These are phyloP conservation scores for Toxonevra muliebris DNA, from an alignment of 2,888 invertebrate species.

Conservation along the genomic window DNA sequence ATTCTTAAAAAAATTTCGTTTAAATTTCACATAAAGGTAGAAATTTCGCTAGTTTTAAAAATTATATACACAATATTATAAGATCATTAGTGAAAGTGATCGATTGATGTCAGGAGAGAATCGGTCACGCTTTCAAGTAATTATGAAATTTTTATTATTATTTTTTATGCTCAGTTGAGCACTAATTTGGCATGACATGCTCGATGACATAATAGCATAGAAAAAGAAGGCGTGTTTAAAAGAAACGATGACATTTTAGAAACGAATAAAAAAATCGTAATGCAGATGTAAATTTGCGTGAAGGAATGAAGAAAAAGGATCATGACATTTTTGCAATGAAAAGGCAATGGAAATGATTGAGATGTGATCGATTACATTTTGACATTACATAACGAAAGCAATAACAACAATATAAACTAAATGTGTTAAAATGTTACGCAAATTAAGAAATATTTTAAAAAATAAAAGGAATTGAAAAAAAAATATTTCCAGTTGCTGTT, in stretches of 20 bases:
- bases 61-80: conserved; percentile 43
- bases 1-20: no score
- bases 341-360: conserved; percentile 45
- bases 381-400: conserved; percentile 45
- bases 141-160: conserved; percentile 27
- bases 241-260: background rate
- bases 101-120: conserved; percentile 44
- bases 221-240: no score
- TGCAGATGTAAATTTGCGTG: background rate
- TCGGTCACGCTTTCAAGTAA: conserved; percentile 55
- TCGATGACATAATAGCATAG: background rate
- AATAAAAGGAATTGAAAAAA: background rate
- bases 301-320: conserved; percentile 8
- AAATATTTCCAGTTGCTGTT: background rate
- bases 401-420: no score
- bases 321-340: conserved; percentile 13
- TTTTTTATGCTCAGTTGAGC: conserved; percentile 32
- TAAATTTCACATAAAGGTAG: no score
- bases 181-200: conserved; percentile 59
- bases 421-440: conserved; percentile 48
- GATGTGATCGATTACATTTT: conserved; percentile 63
- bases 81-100: conserved; percentile 54
- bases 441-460: conserved; percentile 34
- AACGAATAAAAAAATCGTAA: conserved; percentile 5
- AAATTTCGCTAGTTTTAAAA: background rate